Conservation (phyloP, 2,888 invertebrate species). For the Brenthis daphne region DNA sequence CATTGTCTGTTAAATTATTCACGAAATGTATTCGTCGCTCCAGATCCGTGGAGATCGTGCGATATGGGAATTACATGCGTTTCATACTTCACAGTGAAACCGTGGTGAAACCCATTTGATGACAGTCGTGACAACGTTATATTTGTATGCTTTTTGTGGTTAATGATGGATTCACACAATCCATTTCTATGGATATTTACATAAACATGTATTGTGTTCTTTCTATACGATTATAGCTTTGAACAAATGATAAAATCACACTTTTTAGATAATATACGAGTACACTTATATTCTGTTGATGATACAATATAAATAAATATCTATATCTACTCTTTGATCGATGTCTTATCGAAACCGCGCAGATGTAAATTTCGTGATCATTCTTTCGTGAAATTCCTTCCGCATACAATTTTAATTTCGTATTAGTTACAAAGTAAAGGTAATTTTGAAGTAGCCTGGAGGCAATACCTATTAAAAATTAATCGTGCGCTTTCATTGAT, state of each 20-base stretch:
- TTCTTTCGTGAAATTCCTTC: background rate
- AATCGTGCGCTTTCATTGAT: constrained; percentile 67
- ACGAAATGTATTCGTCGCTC: constrained; percentile 76
- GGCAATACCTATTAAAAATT: constrained; percentile 66
- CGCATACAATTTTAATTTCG: constrained; percentile 12
- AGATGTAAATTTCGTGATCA: constrained; percentile 3
- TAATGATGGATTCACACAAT: constrained; percentile 51
- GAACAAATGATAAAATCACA: background rate
- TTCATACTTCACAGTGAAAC: constrained; percentile 65
- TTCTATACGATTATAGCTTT: background rate
- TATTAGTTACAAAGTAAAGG: constrained; percentile 45
- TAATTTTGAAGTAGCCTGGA: constrained; percentile 52
- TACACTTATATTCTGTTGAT: no score
- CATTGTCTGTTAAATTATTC: constrained; percentile 78
- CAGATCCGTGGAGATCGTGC: constrained; percentile 69
- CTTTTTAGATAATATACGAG: background rate
- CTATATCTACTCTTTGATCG: no score
- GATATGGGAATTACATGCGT: constrained; percentile 71
- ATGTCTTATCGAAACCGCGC: background rate
- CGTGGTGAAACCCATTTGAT: constrained; percentile 57
- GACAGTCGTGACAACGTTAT: constrained; percentile 71
- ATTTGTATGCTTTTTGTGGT: constrained; percentile 33
- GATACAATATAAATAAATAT: no score
- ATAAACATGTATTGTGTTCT: constrained; percentile 20
- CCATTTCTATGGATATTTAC: constrained; percentile 20